Base-by-base conservation (phyloP, 1,140 invertebrate species). In the Drosophila teissieri region DNA sequence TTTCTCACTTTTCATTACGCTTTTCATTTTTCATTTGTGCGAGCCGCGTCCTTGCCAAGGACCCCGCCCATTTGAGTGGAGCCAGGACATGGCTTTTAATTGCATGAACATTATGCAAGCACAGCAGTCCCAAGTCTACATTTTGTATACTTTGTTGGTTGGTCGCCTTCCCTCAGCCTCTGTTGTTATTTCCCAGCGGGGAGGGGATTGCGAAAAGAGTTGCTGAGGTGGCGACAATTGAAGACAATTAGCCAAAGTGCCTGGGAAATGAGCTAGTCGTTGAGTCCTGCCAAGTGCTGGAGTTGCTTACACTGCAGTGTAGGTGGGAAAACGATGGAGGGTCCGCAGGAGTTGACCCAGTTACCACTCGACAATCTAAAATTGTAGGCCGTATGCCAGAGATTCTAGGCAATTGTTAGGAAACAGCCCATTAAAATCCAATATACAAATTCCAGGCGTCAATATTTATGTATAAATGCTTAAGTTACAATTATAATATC, bases 211-310 rank as follows among this genome's bases (percentile, higher is more conserved):
- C 19, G 46, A 56, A 63, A 61, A 65, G 55, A 77, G 73, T 67
- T 48, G 54, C 74, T 37, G 52, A 82, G 79, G 53, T 61, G 62
- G 63, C 58, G 53, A 82, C 80, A 82, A 82, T 82, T 86, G 65
- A 76, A 89, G 79, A 88, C 83, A 86, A 86, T 88, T 86, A 86
- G 79, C 75, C 76, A 82, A 76, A 86, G 83, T 83, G 84, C 60
- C 72, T 49, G 63, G 51, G 45, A 80, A 85, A 83, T 80, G 80
- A 83, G 80, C 64, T 19, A 49, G 69, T 74, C 64, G 57, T 65
- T 36, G 56, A 73, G 49, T 53, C 46, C 48, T 72, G 61, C 48
- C 52, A 42, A 68, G 53, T 78, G 10, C 49, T 56, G 52, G 42
- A 51, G 51, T 57, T 75, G 49, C 68, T 75, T 75, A 45, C 37